Base-by-base conservation (phyloP, 2,888 invertebrate genomes). In the Trisateles emortualis region DNA sequence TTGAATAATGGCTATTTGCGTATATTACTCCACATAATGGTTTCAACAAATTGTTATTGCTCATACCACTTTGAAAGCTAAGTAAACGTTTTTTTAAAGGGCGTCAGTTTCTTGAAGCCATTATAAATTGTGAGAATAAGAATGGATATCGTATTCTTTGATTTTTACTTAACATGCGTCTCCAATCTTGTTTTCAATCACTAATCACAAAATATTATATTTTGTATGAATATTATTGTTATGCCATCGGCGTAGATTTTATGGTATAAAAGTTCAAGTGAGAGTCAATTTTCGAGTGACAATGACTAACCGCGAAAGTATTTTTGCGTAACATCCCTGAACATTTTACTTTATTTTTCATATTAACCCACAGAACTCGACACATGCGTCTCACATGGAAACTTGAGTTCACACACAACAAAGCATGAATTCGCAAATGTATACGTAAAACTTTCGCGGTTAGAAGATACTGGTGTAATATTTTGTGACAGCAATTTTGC, bases 401-500 rank as follows among this genome's bases (percentile, higher is more conserved):
- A 29, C 10, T 2, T 13, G 41, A 49, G 11, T 19, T 29, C 35
- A 32, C 17, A 44, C 33, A 30, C 14, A n/a, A 17, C 10, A 38
- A 32, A 49, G 44, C 41, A 38, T 40, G 52, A 33, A 39, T 46
- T 40, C 10, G 2, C 6, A 9, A 46, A 46, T 47, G 26, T 42
- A 16, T 58, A 43, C 39, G 35, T 42, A 49, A 52, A 38, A 19
- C 24, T 60, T 56, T 58, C 29, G 29, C 42, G 62, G 59, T 48
- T 42, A 38, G 36, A 50, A 22, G 43, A 52, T 8, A 49, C 44
- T 35, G 43, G 45, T 50, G 64, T 62, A 74, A 85, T 88, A 86
- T 88, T 85, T 83, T 82, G 81, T 84, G 85, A 84, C 79, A 59
- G 80, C 81, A 54, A 62, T 42, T 57, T 60, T 80, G 91, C 90